phyloP scores from a whole-genome alignment of 64 coral and sea anemone species.

The Pachyseris speciosa region DNA sequence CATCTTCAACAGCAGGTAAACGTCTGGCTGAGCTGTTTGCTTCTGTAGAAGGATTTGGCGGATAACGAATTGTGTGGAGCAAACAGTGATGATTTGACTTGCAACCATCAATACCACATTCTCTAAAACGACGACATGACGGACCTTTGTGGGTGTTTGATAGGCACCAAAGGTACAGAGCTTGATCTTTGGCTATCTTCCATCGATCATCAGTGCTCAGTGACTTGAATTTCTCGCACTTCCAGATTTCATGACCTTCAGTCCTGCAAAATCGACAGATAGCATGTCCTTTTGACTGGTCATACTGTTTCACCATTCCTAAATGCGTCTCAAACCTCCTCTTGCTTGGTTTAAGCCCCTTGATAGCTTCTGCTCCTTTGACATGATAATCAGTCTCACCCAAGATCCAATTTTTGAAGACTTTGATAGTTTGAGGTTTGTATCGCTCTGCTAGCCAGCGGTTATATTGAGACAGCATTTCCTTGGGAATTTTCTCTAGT shows the following conservation, averaged over 20 bases:
- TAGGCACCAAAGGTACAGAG: conserved; percentile 20
- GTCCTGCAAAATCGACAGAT: neutral
- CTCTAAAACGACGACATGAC: conserved; percentile 33
- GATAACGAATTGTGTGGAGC: neutral
- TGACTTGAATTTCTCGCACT: conserved; percentile 1
- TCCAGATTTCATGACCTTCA: conserved; percentile 20
- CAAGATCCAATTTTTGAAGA: no score
- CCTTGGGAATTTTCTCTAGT: no score
- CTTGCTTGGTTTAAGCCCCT: neutral
- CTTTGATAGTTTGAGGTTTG: no score
- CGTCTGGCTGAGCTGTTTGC: neutral
- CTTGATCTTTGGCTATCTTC: conserved; percentile 7
- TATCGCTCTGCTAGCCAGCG: no score
- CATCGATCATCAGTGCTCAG: conserved; percentile 19
- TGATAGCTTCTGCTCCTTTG: conserved; percentile 20
- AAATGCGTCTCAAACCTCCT: neutral
- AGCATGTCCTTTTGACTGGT: neutral
- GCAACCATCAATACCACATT: conserved; percentile 39
- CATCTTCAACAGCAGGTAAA: conserved; percentile 47
- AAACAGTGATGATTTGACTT: neutral
- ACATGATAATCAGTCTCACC: neutral
- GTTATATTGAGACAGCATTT: no score
- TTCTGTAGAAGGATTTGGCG: neutral
- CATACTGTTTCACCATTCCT: neutral
- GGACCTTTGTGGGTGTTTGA: conserved; percentile 1